A percentile compares a stretch with the other conserved stretches of the same genome.
Conservation (phyloP, 1,140 invertebrate species). For the Tetramorium parvispinum region DNA sequence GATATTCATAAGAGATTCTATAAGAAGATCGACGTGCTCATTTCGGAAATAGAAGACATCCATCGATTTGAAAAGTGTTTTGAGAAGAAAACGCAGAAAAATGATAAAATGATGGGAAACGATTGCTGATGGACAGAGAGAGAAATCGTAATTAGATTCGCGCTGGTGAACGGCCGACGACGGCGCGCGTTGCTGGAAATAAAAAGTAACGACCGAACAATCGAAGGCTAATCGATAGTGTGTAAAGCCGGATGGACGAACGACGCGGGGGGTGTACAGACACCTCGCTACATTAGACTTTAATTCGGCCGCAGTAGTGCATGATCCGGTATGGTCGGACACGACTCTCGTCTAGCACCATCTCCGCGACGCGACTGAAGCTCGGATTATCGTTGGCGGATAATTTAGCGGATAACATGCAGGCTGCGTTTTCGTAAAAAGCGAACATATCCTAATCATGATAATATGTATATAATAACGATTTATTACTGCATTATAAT, state of each 20-base stretch:
- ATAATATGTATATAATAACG: background rate
- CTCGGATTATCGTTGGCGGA: background rate
- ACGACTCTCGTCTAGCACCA: conserved; percentile 60
- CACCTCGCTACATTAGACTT: conserved; percentile 69
- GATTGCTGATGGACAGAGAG: background rate
- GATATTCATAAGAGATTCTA: background rate
- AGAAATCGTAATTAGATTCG: conserved; percentile 72
- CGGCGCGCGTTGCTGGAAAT: conserved; percentile 76
- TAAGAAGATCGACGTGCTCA: conserved; percentile 19
- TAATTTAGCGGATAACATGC: background rate
- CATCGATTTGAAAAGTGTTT: background rate
- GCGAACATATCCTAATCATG: background rate
- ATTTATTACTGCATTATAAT: background rate
- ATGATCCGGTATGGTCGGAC: conserved; percentile 58
- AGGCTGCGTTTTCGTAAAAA: background rate
- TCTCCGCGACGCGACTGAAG: conserved; percentile 39
- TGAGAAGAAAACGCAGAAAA: background rate
- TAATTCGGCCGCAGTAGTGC: conserved; percentile 74
- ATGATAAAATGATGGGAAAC: conserved; percentile 16
- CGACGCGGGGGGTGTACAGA: conserved; percentile 39
- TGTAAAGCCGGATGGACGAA: conserved; percentile 54
- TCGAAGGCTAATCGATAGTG: conserved; percentile 80
- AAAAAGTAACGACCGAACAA: conserved; percentile 77
- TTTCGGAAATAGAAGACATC: conserved; percentile 28
- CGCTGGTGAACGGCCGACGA: conserved; percentile 70